A percentile compares a stretch with the other conserved stretches of the same genome.
Evolutionary conservation across 2,888 invertebrate genomes (phyloP).

Genomic region (Epsilonema sp.): DNA sequence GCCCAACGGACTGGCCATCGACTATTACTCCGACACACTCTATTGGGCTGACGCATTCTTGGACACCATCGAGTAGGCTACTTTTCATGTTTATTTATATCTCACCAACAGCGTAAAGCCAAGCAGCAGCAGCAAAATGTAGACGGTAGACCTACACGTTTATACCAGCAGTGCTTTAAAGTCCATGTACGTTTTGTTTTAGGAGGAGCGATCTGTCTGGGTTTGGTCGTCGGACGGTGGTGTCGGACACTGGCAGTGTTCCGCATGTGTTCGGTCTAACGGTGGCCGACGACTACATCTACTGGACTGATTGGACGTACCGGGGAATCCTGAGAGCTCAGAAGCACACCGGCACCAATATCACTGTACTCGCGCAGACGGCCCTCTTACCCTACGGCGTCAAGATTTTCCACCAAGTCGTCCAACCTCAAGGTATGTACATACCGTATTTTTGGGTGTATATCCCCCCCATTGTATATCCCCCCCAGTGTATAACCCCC

Average conservation of each 20-base stretch:
- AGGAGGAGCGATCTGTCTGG: slow-evolving; percentile 18
- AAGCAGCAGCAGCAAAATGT: too few relatives aligned
- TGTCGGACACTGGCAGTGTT: slow-evolving; percentile 39
- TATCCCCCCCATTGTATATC: too few relatives aligned
- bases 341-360: slow-evolving; percentile 73
- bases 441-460: too few relatives aligned
- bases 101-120: too few relatives aligned
- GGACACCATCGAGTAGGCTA: slow-evolving; percentile 64
- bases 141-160: not conserved
- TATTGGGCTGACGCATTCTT: slow-evolving; percentile 94
- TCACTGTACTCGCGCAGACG: slow-evolving; percentile 76
- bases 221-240: slow-evolving; percentile 14
- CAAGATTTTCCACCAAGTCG: slow-evolving; percentile 74
- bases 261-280: slow-evolving; percentile 86
- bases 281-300: slow-evolving; percentile 67
- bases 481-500: too few relatives aligned
- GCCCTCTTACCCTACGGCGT: slow-evolving; percentile 84
- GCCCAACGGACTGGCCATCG: slow-evolving; percentile 90
- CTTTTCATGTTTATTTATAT: too few relatives aligned
- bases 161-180: not conserved
- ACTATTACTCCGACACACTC: slow-evolving; percentile 61
- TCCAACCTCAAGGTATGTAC: slow-evolving; percentile 48
- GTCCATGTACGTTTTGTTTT: too few relatives aligned
- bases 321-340: slow-evolving; percentile 31
- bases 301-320: slow-evolving; percentile 86